These are phyloP conservation scores for Apistogramma diplotaenia DNA, from an alignment of 2,113 vertebrate genomes.

Conservation along the genomic window DNA sequence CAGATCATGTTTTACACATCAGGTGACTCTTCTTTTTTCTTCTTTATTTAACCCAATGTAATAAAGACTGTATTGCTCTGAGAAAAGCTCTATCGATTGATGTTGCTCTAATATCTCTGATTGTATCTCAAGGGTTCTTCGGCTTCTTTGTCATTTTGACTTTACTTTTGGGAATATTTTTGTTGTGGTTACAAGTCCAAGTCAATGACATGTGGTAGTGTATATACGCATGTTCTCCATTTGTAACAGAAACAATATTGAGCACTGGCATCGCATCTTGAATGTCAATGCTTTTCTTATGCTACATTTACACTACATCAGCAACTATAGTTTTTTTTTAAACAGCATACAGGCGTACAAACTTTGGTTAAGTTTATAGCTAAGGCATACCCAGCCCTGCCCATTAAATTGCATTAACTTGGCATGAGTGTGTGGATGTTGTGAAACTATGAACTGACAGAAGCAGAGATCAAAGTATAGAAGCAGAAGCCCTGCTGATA, in stretches of 20 bases:
- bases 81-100: slow-evolving; percentile 67
- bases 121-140: slow-evolving; percentile 53
- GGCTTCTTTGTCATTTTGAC: slow-evolving; percentile 54
- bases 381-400: slow-evolving; percentile 5
- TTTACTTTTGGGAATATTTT: slow-evolving; percentile 55
- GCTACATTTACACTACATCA: background rate
- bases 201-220: background rate
- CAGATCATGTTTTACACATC: slow-evolving; percentile 11
- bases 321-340: slow-evolving; percentile 23
- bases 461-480: slow-evolving; percentile 69
- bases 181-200: background rate
- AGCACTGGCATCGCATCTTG: background rate
- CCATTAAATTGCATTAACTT: slow-evolving; percentile 59
- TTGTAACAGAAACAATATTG: background rate
- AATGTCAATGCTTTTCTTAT: background rate
- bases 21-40: slow-evolving; percentile 25
- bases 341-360: background rate
- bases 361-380: slow-evolving; percentile 27
- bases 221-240: background rate
- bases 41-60: slow-evolving; percentile 55
- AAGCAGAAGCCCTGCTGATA: slow-evolving; percentile 64
- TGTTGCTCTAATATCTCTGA: slow-evolving; percentile 36
- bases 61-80: slow-evolving; percentile 68
- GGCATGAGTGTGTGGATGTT: slow-evolving; percentile 37
- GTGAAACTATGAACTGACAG: slow-evolving; percentile 60